These are phyloP conservation scores for Artibeus jamaicensis DNA, from an alignment of 2,797 vertebrate species.

Conservation along the genomic window DNA sequence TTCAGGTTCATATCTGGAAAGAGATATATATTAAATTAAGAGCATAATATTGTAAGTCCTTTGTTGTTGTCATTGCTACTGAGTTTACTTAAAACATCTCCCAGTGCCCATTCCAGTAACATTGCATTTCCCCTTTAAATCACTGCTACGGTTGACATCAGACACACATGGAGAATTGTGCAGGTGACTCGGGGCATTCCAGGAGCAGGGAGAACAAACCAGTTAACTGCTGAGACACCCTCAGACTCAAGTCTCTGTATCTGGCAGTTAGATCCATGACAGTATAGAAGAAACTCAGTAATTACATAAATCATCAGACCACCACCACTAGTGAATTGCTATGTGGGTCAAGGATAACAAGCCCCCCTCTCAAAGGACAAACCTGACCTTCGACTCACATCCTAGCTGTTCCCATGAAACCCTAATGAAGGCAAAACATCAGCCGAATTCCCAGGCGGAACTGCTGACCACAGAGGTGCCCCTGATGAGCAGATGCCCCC, in stretches of 20 bases:
- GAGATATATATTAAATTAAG: not conserved
- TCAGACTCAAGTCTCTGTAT: not conserved
- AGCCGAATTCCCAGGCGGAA: not conserved
- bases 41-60: not conserved
- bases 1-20: conserved; percentile 82
- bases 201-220: not conserved
- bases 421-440: not conserved
- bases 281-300: not conserved
- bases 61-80: not conserved
- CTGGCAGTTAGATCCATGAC: not conserved
- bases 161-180: fast-evolving
- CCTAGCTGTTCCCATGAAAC: not conserved
- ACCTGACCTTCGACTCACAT: not conserved
- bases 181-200: not conserved
- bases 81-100: not conserved
- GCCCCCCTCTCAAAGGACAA: not conserved
- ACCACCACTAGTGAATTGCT: not conserved
- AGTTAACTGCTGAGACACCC: not conserved
- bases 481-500: fast-evolving
- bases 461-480: not conserved
- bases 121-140: not conserved
- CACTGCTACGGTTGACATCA: fast-evolving
- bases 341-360: not conserved
- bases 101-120: not conserved
- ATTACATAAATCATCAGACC: not conserved